These are phyloP conservation scores for Buathra laborator DNA, from an alignment of 2,888 invertebrate species.

Conservation along the genomic window DNA sequence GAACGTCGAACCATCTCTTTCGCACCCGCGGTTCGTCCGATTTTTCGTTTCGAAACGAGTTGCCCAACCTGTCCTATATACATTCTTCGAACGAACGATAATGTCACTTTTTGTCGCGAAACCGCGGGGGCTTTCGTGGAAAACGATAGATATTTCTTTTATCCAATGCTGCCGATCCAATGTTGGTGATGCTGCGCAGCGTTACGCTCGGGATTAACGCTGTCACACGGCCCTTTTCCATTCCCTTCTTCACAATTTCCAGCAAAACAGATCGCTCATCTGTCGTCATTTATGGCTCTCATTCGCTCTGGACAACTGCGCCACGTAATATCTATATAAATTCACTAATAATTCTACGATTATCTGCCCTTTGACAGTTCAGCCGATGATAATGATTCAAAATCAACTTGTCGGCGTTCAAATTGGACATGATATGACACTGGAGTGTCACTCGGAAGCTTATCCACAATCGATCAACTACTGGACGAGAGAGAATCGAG, in stretches of 20 bases:
- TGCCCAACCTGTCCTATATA: constrained; percentile 31
- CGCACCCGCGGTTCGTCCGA: background rate
- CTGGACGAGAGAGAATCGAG: constrained; percentile 92
- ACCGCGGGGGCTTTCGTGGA: constrained; percentile 5
- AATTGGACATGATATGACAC: constrained; percentile 90
- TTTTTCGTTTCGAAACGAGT: constrained; percentile 43
- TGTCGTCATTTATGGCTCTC: constrained; percentile 13
- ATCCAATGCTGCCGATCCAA: background rate
- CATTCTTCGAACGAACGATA: constrained; percentile 43
- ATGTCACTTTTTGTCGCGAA: constrained; percentile 52
- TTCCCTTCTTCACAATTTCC: background rate
- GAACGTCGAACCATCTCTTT: constrained; percentile 43
- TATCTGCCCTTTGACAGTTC: constrained; percentile 87
- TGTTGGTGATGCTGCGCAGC: constrained; percentile 3
- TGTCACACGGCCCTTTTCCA: background rate
- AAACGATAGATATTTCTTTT: constrained; percentile 60
- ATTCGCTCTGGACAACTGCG: background rate
- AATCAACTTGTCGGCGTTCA: constrained; percentile 94
- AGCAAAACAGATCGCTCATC: constrained; percentile 17
- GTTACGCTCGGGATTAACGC: constrained; percentile 47
- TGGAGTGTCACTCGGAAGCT: constrained; percentile 94
- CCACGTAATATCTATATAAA: constrained; percentile 1
- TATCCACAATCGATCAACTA: constrained; percentile 95
- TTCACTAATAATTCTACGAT: constrained; percentile 29
- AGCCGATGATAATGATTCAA: constrained; percentile 94